phyloP scores from a whole-genome alignment of 1,140 invertebrate species.

The Pseudomyrmex pallidus region DNA sequence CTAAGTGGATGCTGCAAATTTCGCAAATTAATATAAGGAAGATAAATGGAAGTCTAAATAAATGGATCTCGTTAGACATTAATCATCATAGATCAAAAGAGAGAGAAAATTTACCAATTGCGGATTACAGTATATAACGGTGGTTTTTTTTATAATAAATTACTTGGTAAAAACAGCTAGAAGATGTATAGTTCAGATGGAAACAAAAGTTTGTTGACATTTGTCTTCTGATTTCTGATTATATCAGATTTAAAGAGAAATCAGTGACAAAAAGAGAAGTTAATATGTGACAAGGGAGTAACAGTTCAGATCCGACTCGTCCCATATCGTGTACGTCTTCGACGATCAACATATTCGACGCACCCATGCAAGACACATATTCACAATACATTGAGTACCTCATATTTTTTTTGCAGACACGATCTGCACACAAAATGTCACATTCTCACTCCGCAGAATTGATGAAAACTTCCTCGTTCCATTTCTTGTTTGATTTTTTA shows the following conservation, averaged over 20 bases:
- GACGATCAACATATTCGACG: conserved; percentile 53
- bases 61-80: not conserved
- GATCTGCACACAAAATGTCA: conserved; percentile 51
- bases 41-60: not conserved
- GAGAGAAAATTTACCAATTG: no score
- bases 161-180: no score
- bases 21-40: not conserved
- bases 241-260: conserved; percentile 29
- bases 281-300: conserved; percentile 70
- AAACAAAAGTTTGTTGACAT: not conserved
- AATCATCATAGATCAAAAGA: not conserved
- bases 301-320: conserved; percentile 77
- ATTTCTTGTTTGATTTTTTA: not conserved
- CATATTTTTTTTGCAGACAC: conserved; percentile 3
- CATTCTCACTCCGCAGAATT: not conserved
- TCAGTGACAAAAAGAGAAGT: conserved; percentile 22
- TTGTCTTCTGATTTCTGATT: not conserved
- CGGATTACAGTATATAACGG: no score
- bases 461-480: no score
- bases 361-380: conserved; percentile 63
- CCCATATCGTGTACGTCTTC: conserved; percentile 77
- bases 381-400: not conserved
- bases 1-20: not conserved
- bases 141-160: no score
- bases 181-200: no score